Percentiles rank a stretch among this genome's conserved stretches.
Conservation (phyloP, 2,113 vertebrate species). For the Cyphomyrus plagiostoma region DNA sequence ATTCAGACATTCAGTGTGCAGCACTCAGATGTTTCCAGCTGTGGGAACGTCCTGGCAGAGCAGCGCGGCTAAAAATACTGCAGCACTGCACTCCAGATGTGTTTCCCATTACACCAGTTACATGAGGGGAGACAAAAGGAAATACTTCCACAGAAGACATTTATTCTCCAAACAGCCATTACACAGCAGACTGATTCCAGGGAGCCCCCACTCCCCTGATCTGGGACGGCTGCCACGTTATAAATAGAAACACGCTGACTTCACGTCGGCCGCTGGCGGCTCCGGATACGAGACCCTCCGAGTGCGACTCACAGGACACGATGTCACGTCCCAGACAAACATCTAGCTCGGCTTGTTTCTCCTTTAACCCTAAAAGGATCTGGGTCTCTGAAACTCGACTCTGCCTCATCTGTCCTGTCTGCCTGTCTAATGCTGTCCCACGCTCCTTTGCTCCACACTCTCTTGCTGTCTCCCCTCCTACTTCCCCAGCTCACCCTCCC, state of each 20-base stretch:
- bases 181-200: neutral
- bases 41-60: constrained; percentile 34
- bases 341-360: neutral
- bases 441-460: neutral
- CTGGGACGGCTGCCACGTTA: constrained; percentile 19
- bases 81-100: constrained; percentile 35
- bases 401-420: neutral
- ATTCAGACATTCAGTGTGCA: neutral
- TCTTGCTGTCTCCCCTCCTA: neutral
- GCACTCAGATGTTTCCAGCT: constrained; percentile 29
- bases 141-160: neutral
- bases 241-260: constrained; percentile 39
- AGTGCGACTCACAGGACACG: neutral
- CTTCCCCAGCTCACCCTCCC: neutral
- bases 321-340: neutral
- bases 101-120: constrained; percentile 26
- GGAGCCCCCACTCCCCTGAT: neutral
- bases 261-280: constrained; percentile 26
- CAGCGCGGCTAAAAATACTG: constrained; percentile 40
- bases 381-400: neutral
- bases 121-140: neutral
- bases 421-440: neutral
- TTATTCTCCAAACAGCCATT: constrained; percentile 16
- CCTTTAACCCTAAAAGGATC: neutral
- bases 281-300: constrained; percentile 29